A percentile compares a stretch with the other conserved stretches of the same genome.
Evolutionary conservation across 2,797 vertebrate species (phyloP).

Genomic region (Sebastiscus albofasciatus): DNA sequence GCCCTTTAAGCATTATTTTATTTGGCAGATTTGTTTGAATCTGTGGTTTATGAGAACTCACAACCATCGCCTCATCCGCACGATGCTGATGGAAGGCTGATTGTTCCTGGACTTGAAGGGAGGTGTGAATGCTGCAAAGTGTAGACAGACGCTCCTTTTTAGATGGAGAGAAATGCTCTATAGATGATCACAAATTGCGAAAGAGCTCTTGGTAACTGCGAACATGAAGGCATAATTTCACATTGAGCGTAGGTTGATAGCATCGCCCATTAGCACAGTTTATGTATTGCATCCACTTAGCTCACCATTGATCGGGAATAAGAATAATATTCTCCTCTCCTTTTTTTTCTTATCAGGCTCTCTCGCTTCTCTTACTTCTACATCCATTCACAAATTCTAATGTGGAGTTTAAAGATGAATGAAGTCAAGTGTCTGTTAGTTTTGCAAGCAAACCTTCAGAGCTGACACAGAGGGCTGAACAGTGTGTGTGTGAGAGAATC

Average conservation of each 20-base stretch:
- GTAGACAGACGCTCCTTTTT: background rate
- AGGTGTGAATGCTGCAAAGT: background rate
- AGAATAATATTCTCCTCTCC: conserved; percentile 1
- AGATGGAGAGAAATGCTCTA: background rate
- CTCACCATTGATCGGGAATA: conserved; percentile 4
- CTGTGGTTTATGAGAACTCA: background rate
- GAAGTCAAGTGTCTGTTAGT: conserved; percentile 31
- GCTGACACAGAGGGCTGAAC: conserved; percentile 18
- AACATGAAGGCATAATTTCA: background rate
- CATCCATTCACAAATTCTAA: conserved; percentile 45
- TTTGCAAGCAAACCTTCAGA: conserved; percentile 38
- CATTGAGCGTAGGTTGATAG: background rate
- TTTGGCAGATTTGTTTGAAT: background rate
- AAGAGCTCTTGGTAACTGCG: background rate
- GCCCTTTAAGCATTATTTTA: background rate
- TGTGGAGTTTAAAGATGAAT: conserved; percentile 39
- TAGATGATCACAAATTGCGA: background rate
- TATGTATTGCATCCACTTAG: conserved; percentile 11
- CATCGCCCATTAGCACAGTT: background rate
- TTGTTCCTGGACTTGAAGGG: background rate
- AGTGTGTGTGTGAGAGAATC: background rate
- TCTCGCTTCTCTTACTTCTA: background rate
- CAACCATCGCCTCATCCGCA: too few relatives aligned
- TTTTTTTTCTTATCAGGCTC: background rate
- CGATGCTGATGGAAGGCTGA: background rate